Evolutionary conservation across 2,888 invertebrate species (phyloP).

Genomic region (Aspidapion aeneum): DNA sequence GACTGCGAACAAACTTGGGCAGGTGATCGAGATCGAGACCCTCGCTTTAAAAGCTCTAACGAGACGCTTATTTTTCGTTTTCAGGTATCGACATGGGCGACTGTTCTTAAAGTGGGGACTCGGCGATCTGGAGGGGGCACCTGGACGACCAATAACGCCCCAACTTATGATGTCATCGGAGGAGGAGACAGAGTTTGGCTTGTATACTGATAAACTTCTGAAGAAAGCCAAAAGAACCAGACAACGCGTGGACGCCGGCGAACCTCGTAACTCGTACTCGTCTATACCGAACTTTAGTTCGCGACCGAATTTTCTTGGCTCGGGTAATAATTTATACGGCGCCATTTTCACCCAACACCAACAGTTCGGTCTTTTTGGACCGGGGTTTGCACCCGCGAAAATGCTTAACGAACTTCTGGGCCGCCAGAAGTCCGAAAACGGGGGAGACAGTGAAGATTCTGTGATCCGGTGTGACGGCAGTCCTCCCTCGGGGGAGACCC

Average conservation of each 20-base stretch:
- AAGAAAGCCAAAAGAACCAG: constrained; percentile 92
- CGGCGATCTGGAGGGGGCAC: constrained; percentile 50
- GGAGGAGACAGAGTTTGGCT: constrained; percentile 92
- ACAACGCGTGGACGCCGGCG: constrained; percentile 95
- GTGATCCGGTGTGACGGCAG: constrained; percentile 55
- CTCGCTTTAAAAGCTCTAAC: constrained; percentile 32
- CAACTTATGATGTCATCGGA: constrained; percentile 95
- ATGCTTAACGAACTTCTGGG: constrained; percentile 89
- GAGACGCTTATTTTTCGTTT: constrained; percentile 33
- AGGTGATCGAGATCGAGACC: constrained; percentile 33
- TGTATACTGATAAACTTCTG: constrained; percentile 89
- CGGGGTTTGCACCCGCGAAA: constrained; percentile 84
- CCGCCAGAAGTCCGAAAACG: constrained; percentile 59
- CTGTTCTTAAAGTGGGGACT: constrained; percentile 54
- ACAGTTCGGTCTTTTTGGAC: constrained; percentile 78
- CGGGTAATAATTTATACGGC: constrained; percentile 74
- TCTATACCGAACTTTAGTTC: constrained; percentile 73
- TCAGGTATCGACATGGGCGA: constrained; percentile 51
- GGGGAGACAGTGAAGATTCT: constrained; percentile 46
- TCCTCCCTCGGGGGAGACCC: constrained; percentile 53
- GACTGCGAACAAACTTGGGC: constrained; percentile 25
- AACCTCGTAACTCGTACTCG: constrained; percentile 91
- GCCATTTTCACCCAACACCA: constrained; percentile 79
- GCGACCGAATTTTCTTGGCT: constrained; percentile 74
- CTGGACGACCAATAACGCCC: constrained; percentile 77